A percentile compares a stretch with the other conserved stretches of the same genome.
These are phyloP conservation scores for Cephus cinctus DNA, from an alignment of 1,140 invertebrate species.

Conservation along the genomic window DNA sequence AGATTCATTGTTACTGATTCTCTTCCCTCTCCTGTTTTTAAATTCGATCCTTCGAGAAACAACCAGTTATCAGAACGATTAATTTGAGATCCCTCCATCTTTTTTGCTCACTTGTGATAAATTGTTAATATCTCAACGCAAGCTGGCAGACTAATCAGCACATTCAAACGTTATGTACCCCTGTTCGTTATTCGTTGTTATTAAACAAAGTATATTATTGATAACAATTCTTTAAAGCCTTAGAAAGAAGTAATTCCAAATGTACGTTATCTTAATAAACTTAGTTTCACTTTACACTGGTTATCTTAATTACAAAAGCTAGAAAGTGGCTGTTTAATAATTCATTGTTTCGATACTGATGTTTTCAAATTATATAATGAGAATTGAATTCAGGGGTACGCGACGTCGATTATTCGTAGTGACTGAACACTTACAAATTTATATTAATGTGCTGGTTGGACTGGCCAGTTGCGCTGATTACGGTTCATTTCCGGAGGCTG, in stretches of 20 bases:
- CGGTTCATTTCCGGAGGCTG: conserved; percentile 59
- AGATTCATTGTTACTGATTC: not conserved
- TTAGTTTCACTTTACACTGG: no score
- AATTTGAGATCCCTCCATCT: not conserved
- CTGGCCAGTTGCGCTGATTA: conserved; percentile 53
- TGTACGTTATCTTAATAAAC: no score
- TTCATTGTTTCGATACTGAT: no score
- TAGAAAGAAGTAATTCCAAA: no score
- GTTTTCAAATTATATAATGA: not conserved
- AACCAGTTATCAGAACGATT: not conserved
- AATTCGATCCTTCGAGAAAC: not conserved
- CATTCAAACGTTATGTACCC: conserved; percentile 28
- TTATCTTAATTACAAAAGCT: no score
- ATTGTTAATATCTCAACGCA: conserved; percentile 45
- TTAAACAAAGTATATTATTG: not conserved
- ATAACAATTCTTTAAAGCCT: not conserved
- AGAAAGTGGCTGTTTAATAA: no score
- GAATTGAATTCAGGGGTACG: conserved; percentile 19
- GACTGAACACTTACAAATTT: conserved; percentile 34
- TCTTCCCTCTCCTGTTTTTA: not conserved
- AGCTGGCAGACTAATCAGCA: conserved; percentile 44
- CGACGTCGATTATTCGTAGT: conserved; percentile 19
- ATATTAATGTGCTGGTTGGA: conserved; percentile 51
- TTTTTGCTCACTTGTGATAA: not conserved
- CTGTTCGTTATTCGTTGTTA: conserved; percentile 2